Evolutionary conservation across 2,797 vertebrate species (phyloP).

Genomic region (Molossus molossus): DNA sequence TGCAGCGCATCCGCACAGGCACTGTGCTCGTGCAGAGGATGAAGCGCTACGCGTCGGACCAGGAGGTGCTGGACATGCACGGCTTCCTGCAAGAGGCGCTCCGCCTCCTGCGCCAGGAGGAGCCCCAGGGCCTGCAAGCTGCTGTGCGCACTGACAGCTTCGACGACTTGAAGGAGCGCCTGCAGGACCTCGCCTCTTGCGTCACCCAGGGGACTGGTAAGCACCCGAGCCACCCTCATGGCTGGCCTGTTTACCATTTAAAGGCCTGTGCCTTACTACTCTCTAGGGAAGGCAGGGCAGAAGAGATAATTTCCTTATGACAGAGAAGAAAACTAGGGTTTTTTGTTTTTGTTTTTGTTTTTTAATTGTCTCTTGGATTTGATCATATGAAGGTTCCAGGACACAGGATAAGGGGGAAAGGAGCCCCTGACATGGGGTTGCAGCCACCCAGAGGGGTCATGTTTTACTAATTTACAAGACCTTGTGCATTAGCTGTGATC

Average conservation of each 20-base stretch:
- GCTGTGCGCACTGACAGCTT: background rate
- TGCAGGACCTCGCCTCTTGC: slow-evolving; percentile 77
- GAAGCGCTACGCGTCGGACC: slow-evolving; percentile 86
- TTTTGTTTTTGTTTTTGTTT: background rate
- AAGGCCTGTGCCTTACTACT: background rate
- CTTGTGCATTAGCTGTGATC: background rate
- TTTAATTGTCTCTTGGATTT: background rate
- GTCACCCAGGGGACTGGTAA: slow-evolving; percentile 80
- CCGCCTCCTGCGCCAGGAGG: slow-evolving; percentile 69
- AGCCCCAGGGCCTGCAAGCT: accelerated
- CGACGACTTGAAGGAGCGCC: background rate
- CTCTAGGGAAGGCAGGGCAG: background rate
- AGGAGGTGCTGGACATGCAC: slow-evolving; percentile 89
- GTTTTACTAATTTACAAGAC: background rate
- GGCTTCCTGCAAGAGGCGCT: slow-evolving; percentile 83
- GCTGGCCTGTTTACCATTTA: background rate
- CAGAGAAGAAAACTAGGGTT: background rate
- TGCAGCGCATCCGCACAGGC: slow-evolving; percentile 83
- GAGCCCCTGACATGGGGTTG: background rate
- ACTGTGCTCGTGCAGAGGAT: slow-evolving; percentile 85
- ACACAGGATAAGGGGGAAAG: background rate
- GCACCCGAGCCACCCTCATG: background rate
- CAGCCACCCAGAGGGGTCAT: background rate
- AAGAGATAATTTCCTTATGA: background rate
- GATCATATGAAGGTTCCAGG: background rate